Conservation (phyloP, 2,888 invertebrate genomes). For the Morpho helenor region DNA sequence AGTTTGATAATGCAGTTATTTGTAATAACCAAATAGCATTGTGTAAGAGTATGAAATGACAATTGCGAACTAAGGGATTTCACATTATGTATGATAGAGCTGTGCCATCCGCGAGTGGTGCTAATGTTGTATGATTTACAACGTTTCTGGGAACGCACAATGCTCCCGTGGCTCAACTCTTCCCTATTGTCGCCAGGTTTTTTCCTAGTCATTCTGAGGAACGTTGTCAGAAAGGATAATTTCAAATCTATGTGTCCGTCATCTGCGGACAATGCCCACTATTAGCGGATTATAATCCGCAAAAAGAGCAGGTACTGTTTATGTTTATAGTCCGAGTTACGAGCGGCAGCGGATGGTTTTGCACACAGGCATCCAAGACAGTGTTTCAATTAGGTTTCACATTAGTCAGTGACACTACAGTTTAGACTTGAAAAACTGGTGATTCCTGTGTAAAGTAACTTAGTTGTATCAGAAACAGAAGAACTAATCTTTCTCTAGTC, state of each 20-base stretch:
- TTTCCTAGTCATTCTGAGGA: conserved; percentile 35
- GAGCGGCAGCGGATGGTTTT: conserved; percentile 29
- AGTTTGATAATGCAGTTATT: conserved; percentile 46
- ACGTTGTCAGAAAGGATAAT: conserved; percentile 37
- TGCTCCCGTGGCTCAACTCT: conserved; percentile 55
- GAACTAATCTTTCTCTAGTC: too few species aligned
- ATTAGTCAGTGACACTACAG: too few species aligned
- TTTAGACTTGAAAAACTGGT: too few species aligned
- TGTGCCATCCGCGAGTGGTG: conserved; percentile 29
- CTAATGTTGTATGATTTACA: conserved; percentile 52
- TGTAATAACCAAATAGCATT: conserved; percentile 42
- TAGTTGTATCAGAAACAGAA: too few species aligned
- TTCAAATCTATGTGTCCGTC: conserved; percentile 54
- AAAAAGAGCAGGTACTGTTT: conserved; percentile 70
- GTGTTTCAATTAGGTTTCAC: too few species aligned
- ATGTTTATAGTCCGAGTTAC: conserved; percentile 24
- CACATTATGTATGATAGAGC: conserved; percentile 39
- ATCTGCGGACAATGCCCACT: conserved; percentile 74
- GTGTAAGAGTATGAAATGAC: conserved; percentile 45
- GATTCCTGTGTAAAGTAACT: too few species aligned
- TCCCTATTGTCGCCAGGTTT: conserved; percentile 52
- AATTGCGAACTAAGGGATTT: conserved; percentile 43
- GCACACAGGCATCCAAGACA: too few species aligned
- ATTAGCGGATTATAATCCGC: conserved; percentile 73
- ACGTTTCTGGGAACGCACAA: conserved; percentile 50